Percentiles rank a stretch among this genome's conserved stretches.
Conservation (phyloP, 1,140 invertebrate genomes). For the Danaus plexippus region DNA sequence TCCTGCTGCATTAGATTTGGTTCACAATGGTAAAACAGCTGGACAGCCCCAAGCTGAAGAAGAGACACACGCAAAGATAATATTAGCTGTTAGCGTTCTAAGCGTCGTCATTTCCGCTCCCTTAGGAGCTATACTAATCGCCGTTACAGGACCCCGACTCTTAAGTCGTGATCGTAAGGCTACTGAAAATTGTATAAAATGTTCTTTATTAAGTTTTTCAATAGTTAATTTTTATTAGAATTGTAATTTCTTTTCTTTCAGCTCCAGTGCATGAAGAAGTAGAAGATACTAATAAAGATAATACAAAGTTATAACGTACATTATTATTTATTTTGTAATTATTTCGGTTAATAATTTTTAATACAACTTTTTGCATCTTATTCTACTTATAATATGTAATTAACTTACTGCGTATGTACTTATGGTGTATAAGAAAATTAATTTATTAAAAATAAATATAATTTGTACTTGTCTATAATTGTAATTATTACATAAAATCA, state of each 20-base stretch:
- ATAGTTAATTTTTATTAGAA: neutral
- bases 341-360: no score
- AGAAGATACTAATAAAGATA: no score
- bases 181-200: neutral
- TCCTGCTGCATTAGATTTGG: conserved; percentile 81
- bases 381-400: no score
- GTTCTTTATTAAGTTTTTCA: conserved; percentile 5
- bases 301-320: no score
- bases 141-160: conserved; percentile 82
- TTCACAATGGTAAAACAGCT: conserved; percentile 57
- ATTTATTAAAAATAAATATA: no score
- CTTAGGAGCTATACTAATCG: conserved; percentile 88
- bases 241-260: no score
- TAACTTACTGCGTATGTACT: no score
- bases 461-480: no score
- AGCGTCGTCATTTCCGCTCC: conserved; percentile 94
- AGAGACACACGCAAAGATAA: conserved; percentile 37
- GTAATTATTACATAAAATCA: no score
- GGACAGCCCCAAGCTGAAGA: conserved; percentile 32
- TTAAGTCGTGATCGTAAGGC: conserved; percentile 62
- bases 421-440: no score
- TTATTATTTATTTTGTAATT: no score
- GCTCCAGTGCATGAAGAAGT: no score
- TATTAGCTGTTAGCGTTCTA: conserved; percentile 83
- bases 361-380: conserved; percentile 1